phyloP scores from a whole-genome alignment of 1,140 invertebrate genomes.

The Brachionus rubens region DNA sequence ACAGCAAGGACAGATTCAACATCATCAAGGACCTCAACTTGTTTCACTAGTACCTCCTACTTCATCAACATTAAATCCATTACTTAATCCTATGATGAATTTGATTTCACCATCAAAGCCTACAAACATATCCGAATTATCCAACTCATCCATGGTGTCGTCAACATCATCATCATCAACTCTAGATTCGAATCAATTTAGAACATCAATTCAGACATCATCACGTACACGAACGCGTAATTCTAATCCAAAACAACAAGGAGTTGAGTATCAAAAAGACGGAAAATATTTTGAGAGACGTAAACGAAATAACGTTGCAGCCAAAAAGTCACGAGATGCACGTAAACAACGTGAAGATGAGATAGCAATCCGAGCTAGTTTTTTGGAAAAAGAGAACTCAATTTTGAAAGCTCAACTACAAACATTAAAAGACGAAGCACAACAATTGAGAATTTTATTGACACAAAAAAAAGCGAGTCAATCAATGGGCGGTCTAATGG shows the following conservation, averaged over 20 bases:
- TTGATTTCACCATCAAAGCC: constrained; percentile 9
- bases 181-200: not conserved
- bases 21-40: constrained; percentile 12
- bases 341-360: constrained; percentile 75
- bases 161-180: constrained; percentile 37
- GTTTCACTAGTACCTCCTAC: constrained; percentile 12
- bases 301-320: constrained; percentile 80
- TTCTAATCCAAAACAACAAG: constrained; percentile 55
- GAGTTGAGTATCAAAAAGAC: constrained; percentile 83
- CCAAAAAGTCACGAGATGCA: constrained; percentile 82
- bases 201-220: not conserved
- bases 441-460: constrained; percentile 55
- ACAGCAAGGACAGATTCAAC: not conserved
- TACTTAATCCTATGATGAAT: constrained; percentile 12
- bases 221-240: not conserved
- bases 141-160: constrained; percentile 44
- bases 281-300: constrained; percentile 81
- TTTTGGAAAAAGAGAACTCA: constrained; percentile 79
- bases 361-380: constrained; percentile 74
- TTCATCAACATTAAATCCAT: not conserved
- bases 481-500: constrained; percentile 6
- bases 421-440: constrained; percentile 73
- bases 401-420: constrained; percentile 74
- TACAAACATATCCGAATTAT: constrained; percentile 31
- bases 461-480: constrained; percentile 39